A percentile compares a stretch with the other conserved stretches of the same genome.
phyloP scores from a whole-genome alignment of 2,797 vertebrate genomes.

The Alca torda region DNA sequence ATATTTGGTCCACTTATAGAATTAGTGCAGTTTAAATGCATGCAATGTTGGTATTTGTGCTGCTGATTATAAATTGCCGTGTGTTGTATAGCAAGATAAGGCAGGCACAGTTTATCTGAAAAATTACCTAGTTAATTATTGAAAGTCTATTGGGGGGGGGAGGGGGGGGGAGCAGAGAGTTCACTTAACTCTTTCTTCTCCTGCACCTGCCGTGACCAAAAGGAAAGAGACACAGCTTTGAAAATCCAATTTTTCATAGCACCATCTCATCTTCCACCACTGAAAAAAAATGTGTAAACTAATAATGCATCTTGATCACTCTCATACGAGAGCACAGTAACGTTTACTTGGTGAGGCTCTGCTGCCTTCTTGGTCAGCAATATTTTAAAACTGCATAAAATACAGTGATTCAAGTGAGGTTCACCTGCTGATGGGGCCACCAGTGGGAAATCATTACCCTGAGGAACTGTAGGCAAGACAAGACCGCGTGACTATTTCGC shows the following conservation, averaged over 20 bases:
- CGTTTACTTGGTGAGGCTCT: background rate
- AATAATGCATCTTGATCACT: background rate
- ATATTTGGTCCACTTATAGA: constrained; percentile 23
- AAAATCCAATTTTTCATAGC: background rate
- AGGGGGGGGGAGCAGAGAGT: background rate
- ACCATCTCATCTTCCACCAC: background rate
- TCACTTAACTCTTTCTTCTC: background rate
- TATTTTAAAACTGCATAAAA: background rate
- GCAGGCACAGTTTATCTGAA: constrained; percentile 56
- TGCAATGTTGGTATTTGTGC: background rate
- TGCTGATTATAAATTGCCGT: constrained; percentile 22
- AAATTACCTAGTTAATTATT: constrained; percentile 68
- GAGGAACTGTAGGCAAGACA: background rate
- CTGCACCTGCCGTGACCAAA: background rate
- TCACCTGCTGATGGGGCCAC: background rate
- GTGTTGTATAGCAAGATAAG: constrained; percentile 57
- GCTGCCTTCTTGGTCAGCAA: background rate
- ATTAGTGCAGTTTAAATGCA: constrained; percentile 62
- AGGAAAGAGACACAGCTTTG: background rate
- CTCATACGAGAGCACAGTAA: accelerated
- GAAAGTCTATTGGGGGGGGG: background rate
- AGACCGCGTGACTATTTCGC: background rate
- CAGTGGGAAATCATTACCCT: background rate
- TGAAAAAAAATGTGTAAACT: background rate
- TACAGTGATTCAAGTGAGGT: background rate